phyloP scores from a whole-genome alignment of 2,888 invertebrate species.

The Dynastes maya region DNA sequence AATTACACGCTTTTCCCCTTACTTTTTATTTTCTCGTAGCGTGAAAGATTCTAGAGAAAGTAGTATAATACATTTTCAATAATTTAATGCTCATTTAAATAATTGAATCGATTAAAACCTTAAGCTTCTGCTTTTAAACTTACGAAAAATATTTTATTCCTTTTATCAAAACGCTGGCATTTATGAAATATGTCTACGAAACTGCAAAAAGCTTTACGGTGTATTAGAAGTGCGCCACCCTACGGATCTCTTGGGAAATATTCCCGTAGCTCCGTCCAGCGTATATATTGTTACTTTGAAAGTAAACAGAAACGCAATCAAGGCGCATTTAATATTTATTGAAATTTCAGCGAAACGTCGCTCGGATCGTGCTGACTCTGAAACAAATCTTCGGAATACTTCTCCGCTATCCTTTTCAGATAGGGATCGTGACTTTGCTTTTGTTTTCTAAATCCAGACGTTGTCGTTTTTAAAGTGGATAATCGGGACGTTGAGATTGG shows the following conservation, averaged over 20 bases:
- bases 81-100: too few species aligned
- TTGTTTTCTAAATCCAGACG: neutral
- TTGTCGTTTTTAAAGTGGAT: neutral
- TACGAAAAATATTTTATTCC: constrained; percentile 18
- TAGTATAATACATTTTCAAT: too few species aligned
- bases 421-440: constrained; percentile 28
- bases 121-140: neutral
- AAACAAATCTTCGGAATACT: constrained; percentile 15
- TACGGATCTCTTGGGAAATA: constrained; percentile 31
- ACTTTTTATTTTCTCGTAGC: too few species aligned
- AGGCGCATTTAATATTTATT: constrained; percentile 57
- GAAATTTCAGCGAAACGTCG: constrained; percentile 44
- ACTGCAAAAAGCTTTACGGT: constrained; percentile 32
- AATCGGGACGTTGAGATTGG: too few species aligned
- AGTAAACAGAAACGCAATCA: constrained; percentile 57
- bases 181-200: constrained; percentile 32
- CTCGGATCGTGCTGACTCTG: neutral
- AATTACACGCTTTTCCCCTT: too few species aligned
- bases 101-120: too few species aligned
- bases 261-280: constrained; percentile 9
- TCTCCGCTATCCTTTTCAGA: constrained; percentile 22
- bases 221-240: constrained; percentile 14
- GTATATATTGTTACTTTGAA: constrained; percentile 54
- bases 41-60: too few species aligned
- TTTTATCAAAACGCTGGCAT: neutral